Evolutionary conservation across 2,113 vertebrate species (phyloP), one percentile per base, ranked within the genome.

Genomic region (Lepisosteus oculatus): DNA sequence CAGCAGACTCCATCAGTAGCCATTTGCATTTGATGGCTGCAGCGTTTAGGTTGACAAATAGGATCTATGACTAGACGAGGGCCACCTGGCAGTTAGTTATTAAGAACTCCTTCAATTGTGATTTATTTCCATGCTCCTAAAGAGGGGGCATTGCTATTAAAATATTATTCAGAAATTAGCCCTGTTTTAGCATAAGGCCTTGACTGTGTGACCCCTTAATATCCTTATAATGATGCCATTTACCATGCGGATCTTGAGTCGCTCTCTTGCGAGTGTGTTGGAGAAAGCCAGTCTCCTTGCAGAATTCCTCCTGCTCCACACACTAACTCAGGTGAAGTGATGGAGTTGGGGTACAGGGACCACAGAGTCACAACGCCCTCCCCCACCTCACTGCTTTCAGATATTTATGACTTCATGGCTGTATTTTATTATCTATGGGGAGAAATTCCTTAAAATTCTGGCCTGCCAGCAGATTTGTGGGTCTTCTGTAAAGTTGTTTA

Each of bases 151-250:
- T 92, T 94, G 93, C 94, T 94, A 89, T 93, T 94, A 87, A 90
- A 94, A 94, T 96, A 95, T 93, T 93, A 96, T 94, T 93, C 90
- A 83, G 87, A 98, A 99, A 98, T 98, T 96, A 98, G 95, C 95
- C 94, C 92, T 86, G 87, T 91, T 98, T 97, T 97, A 97, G 94
- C 89, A 86, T 93, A 93, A 93, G 95, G 94, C 94, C 92, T 87
- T 72, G 88, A 84, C 93, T 93, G 93, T 88, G 85, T 96, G 97
- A 99, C 97, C 97, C 88, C 92, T 95, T 99, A 99, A 99, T 99
- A 95, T 95, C 86, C 94, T 97, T 97, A 90, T 99, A 99, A 99
- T 97, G 95, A 97, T 61, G 91, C 90, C 93, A 97, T 99, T 98
- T 97, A 97, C 91, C 90, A 97, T 91, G 90, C 90, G 89, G 80